Conservation (phyloP, 2,797 vertebrate genomes). For the Catamblyrhynchus diadema region DNA sequence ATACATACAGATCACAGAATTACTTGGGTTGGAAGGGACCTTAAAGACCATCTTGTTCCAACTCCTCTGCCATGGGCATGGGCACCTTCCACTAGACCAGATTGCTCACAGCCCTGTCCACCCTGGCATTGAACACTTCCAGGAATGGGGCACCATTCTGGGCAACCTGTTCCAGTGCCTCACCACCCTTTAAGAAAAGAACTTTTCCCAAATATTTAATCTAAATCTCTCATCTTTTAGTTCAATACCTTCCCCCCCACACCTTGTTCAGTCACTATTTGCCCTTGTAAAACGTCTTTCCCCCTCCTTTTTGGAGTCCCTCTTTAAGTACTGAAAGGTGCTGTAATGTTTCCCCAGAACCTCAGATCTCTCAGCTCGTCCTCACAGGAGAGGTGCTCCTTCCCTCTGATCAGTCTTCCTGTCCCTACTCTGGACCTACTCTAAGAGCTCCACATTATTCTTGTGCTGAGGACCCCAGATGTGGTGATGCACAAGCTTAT, state of each 20-base stretch:
- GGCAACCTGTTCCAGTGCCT: neutral
- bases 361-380: neutral
- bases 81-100: neutral
- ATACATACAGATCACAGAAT: neutral
- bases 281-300: neutral
- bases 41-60: neutral
- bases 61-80: neutral
- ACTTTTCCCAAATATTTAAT: neutral
- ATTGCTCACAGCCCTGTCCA: neutral
- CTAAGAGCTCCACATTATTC: neutral
- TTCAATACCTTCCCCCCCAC: neutral
- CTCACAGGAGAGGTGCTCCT: neutral
- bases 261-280: neutral
- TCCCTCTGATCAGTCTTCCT: neutral
- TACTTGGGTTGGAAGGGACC: neutral
- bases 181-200: neutral
- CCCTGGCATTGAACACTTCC: neutral
- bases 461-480: neutral
- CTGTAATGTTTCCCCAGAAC: neutral
- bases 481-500: neutral
- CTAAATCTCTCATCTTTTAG: neutral
- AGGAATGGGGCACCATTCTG: neutral
- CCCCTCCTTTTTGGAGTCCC: neutral
- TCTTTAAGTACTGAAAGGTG: neutral
- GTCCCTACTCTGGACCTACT: neutral